phyloP scores from a whole-genome alignment of 2,797 vertebrate species.

The Pseudopleuronectes americanus region DNA sequence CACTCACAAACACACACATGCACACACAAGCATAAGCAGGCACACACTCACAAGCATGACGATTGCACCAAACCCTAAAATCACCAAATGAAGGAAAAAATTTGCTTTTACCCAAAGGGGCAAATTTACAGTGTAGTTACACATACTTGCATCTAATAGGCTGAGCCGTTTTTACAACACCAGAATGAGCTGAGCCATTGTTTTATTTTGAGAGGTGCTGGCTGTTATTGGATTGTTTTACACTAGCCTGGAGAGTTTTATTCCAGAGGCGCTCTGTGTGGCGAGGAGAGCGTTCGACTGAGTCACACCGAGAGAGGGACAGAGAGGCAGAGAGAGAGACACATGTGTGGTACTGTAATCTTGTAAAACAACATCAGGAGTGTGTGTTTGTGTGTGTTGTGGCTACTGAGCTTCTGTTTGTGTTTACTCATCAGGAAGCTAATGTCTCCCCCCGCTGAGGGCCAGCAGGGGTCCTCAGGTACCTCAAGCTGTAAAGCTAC shows the following conservation, averaged over 20 bases:
- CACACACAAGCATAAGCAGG: conserved; percentile 23
- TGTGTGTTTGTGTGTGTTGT: conserved; percentile 10
- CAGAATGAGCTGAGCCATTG: conserved; percentile 72
- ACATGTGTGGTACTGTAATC: conserved; percentile 22
- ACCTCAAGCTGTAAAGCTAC: conserved; percentile 12
- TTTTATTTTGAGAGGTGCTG: conserved; percentile 75
- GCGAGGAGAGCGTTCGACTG: conserved; percentile 45
- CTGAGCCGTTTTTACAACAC: conserved; percentile 69
- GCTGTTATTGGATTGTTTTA: conserved; percentile 79
- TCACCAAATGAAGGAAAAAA: conserved; percentile 61
- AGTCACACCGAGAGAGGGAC: conserved; percentile 35
- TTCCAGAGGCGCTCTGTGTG: conserved; percentile 62
- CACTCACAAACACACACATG: not conserved
- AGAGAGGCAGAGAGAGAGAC: not conserved
- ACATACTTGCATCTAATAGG: conserved; percentile 51
- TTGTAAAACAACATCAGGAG: conserved; percentile 22
- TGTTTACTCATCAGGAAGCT: conserved; percentile 65
- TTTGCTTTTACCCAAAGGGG: conserved; percentile 62
- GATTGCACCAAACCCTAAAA: conserved; percentile 67
- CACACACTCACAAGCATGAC: conserved; percentile 23
- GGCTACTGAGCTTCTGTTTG: conserved; percentile 43
- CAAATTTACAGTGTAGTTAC: conserved; percentile 66
- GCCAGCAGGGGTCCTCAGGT: conserved; percentile 43
- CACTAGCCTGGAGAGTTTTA: conserved; percentile 68
- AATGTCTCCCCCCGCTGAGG: conserved; percentile 48